Base-by-base conservation (phyloP, 1,140 invertebrate genomes). In the Ectropis grisescens region DNA sequence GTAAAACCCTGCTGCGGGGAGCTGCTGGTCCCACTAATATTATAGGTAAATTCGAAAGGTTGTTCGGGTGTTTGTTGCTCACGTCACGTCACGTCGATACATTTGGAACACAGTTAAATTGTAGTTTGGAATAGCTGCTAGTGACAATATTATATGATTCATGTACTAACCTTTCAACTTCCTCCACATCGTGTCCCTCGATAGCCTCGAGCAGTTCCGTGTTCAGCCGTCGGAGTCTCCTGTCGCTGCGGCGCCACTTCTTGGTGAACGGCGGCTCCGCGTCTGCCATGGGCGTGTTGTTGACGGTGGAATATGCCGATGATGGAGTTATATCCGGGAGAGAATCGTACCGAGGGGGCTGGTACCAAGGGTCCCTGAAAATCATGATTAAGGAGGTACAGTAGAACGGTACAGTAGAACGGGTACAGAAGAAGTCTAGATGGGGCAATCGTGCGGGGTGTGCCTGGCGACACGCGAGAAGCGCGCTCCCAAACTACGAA, bases 181-280 rank as follows among this genome's bases (percentile, higher is more conserved):
- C 61, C 15, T 78, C 67, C 0, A 66, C 33, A 29, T 82, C 49
- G 30, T 70, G 58, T 2, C 25, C 13, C 15, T 68, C 57, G 11
- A 82, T 78, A 19, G 79, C 81, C n/a, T 71, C 65, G 1, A 84
- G 52, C 2, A 84, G 52, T 32, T 84, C 80, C 0, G 80, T 82
- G 37, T 84, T 84, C 0, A 83, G 61, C 13, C 81, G 58, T 29
- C 72, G 58, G 12, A 66, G 45, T 1, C 74, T 42, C 8, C 76
- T 33, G 41, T 82, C 78, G 12, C 66, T 64, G 9, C 80, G 41
- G 14, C 72, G 41, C 65, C 67, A 74, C 30, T 51, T 64, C 39
- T 47, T 70, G 0, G 55, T 49, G 31, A 52, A 45, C 4, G 33
- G 35, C 2, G 45, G 47, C 2, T 38, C 46, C 2, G 45, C 47